Evolutionary conservation across 2,797 vertebrate species (phyloP).

Genomic region (Gephyroberyx darwinii): DNA sequence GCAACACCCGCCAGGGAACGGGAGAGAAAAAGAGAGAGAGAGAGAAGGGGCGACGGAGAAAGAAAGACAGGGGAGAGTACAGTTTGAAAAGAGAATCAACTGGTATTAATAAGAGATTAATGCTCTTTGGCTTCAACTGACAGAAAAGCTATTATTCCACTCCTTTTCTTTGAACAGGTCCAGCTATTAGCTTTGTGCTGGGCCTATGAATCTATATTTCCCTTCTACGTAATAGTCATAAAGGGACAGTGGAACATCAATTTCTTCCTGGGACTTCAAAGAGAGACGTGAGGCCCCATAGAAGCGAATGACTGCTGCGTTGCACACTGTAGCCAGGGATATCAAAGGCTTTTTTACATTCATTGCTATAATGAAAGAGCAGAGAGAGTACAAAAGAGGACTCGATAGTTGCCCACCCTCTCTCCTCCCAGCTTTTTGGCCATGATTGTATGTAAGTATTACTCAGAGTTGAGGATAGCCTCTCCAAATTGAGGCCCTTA

Average conservation of each 20-base stretch:
- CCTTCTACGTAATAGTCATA: conserved; percentile 73
- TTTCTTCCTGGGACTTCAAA: conserved; percentile 79
- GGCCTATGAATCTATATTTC: conserved; percentile 76
- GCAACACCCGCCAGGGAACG: conserved; percentile 52
- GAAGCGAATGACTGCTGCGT: conserved; percentile 64
- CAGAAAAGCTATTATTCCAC: conserved; percentile 66
- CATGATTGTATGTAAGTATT: conserved; percentile 74
- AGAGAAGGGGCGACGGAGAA: conserved; percentile 40
- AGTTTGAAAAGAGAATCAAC: conserved; percentile 73
- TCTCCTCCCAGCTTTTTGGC: conserved; percentile 73
- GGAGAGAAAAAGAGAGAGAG: conserved; percentile 10
- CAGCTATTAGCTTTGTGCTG: conserved; percentile 72
- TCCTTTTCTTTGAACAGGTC: conserved; percentile 66
- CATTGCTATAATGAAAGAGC: conserved; percentile 78
- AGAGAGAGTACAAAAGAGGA: conserved; percentile 71
- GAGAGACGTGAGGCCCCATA: conserved; percentile 58
- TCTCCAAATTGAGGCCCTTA: conserved; percentile 67
- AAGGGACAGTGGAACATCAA: conserved; percentile 76
- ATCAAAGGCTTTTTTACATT: conserved; percentile 76
- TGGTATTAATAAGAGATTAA: conserved; percentile 78
- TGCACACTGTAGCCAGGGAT: conserved; percentile 62
- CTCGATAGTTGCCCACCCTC: conserved; percentile 67
- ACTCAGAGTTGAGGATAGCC: conserved; percentile 66
- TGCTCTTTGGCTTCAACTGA: conserved; percentile 71
- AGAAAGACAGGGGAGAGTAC: conserved; percentile 41